Evolutionary conservation across 2,113 vertebrate genomes (phyloP).

Genomic region (Acrocephalus arundinaceus): DNA sequence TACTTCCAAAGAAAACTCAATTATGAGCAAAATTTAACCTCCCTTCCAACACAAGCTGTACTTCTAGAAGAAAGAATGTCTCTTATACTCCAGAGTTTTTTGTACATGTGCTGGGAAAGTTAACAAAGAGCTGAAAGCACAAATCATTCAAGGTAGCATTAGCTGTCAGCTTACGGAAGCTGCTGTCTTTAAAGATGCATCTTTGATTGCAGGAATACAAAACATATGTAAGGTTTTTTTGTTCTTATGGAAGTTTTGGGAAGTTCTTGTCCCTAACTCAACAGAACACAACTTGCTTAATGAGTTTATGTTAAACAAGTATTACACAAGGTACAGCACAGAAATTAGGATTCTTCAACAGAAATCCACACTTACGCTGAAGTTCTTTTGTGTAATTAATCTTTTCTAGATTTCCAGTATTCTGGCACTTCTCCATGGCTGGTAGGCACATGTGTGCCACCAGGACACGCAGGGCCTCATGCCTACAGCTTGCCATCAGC

Average conservation of each 20-base stretch:
- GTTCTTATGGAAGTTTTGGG: neutral
- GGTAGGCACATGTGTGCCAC: neutral
- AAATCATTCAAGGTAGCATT: neutral
- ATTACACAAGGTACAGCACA: neutral
- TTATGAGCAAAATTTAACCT: neutral
- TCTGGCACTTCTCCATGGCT: neutral
- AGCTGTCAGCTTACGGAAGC: neutral
- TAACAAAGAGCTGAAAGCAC: neutral
- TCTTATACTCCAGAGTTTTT: neutral
- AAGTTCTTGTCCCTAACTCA: neutral
- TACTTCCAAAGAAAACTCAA: neutral
- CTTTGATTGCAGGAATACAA: neutral
- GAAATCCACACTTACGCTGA: neutral
- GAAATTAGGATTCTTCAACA: neutral
- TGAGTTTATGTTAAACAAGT: neutral
- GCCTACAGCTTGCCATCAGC: rapidly evolving
- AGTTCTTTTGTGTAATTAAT: neutral
- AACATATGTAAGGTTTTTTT: neutral
- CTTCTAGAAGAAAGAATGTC: neutral
- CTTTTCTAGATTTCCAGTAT: neutral
- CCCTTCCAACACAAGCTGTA: neutral
- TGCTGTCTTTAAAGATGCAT: neutral
- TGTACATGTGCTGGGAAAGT: neutral
- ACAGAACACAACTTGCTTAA: neutral
- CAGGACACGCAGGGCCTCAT: rapidly evolving